A percentile compares a stretch with the other conserved stretches of the same genome.
Evolutionary conservation across 1,140 invertebrate genomes (phyloP).

Genomic region (Sminthurinus signatus): DNA sequence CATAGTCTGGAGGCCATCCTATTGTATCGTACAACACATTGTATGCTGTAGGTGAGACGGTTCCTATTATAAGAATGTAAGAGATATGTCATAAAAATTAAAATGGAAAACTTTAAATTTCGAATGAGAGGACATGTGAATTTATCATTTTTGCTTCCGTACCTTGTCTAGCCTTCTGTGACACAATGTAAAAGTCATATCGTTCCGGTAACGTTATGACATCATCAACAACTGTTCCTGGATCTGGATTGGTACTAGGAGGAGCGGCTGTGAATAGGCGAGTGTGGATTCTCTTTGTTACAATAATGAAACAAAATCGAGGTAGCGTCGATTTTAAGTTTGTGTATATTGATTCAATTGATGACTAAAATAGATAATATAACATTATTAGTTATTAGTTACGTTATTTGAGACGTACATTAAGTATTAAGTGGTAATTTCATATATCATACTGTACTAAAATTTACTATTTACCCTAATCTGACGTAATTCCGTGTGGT

Average conservation of each 20-base stretch:
- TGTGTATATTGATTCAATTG: background rate
- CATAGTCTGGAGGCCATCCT: conserved; percentile 47
- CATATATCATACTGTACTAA: no score
- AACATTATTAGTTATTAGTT: no score
- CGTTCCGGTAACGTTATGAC: conserved; percentile 51
- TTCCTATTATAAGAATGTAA: no score
- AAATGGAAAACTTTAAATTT: no score
- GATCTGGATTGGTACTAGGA: conserved; percentile 50
- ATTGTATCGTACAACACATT: conserved; percentile 52
- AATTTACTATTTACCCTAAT: no score
- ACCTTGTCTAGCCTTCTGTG: no score
- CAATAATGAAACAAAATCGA: conserved; percentile 50
- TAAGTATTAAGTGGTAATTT: no score
- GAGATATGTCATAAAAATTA: no score
- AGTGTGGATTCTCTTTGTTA: conserved; percentile 56
- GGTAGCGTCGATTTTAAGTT: conserved; percentile 38
- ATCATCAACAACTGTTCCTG: conserved; percentile 55
- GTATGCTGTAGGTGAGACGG: conserved; percentile 55
- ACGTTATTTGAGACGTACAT: no score
- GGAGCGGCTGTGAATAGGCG: conserved; percentile 45
- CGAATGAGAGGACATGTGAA: no score
- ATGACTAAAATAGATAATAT: no score
- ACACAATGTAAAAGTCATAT: conserved; percentile 45
- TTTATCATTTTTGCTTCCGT: no score
- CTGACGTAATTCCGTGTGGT: conserved; percentile 24